A percentile compares a stretch with the other conserved stretches of the same genome.
These are phyloP conservation scores for Clarias batrachus DNA, from an alignment of 2,113 vertebrate species.

Conservation along the genomic window DNA sequence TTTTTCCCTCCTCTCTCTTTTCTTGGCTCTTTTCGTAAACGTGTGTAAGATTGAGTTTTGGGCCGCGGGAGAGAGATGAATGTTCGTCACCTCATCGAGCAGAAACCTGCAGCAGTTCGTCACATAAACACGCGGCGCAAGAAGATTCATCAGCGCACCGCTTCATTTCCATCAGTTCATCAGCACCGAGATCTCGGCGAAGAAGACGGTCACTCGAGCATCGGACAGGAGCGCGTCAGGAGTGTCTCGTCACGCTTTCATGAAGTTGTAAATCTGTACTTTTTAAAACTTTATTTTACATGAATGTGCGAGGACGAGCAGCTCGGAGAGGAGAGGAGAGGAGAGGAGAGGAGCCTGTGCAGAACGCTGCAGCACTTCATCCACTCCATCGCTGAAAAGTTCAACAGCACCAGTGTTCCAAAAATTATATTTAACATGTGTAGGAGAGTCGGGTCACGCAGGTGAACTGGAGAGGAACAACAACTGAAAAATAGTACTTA, in stretches of 20 bases:
- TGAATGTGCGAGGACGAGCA: neutral
- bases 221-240: neutral
- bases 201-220: neutral
- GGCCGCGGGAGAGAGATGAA: conserved; percentile 1
- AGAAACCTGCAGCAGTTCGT: neutral
- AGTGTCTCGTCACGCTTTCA: neutral
- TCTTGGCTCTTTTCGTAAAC: neutral
- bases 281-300: neutral
- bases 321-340: neutral
- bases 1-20: neutral
- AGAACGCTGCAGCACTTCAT: neutral
- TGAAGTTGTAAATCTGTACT: neutral
- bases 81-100: neutral
- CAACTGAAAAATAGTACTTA: neutral
- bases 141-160: neutral
- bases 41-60: conserved; percentile 4
- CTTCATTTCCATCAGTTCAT: conserved; percentile 13
- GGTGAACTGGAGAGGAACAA: conserved; percentile 12
- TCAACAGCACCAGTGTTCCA: neutral
- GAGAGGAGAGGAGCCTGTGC: neutral
- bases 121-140: neutral
- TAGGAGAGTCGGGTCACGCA: neutral
- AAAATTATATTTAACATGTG: conserved; percentile 18
- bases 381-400: neutral
- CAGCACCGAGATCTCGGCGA: neutral